These are phyloP conservation scores for Ophiothrix spiculata DNA, from an alignment of 35 echinoderm and acorn worm genomes.

Conservation along the genomic window DNA sequence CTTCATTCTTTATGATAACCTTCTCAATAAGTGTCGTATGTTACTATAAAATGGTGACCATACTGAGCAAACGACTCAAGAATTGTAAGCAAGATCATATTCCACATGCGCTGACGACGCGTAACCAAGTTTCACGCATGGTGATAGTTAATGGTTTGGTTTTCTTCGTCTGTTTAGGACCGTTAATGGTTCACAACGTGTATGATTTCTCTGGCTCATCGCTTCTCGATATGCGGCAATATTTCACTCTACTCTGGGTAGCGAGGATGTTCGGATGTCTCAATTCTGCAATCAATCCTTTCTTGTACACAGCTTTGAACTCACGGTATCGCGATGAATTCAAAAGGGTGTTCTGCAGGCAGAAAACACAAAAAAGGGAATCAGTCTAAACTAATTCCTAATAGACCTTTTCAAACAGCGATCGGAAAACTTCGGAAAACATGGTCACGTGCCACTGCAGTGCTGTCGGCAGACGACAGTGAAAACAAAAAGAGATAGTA, in stretches of 20 bases:
- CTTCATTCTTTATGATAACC: neutral
- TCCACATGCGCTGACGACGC: neutral
- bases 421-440: too few species aligned
- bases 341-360: neutral
- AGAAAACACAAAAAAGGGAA: too few species aligned
- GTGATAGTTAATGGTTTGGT: constrained; percentile 4
- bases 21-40: neutral
- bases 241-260: neutral
- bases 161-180: neutral
- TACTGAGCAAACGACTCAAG: neutral
- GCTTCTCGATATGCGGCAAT: neutral
- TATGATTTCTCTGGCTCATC: neutral
- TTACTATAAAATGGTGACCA: neutral
- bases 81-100: neutral
- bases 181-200: neutral
- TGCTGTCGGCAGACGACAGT: too few species aligned
- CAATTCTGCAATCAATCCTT: neutral
- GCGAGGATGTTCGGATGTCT: neutral
- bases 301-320: neutral
- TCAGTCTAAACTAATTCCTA: too few species aligned
- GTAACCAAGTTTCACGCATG: neutral
- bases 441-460: too few species aligned
- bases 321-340: neutral
- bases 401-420: too few species aligned
- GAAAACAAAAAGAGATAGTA: too few species aligned